These are phyloP conservation scores for Scaptomyza montana DNA, from an alignment of 1,140 invertebrate genomes.

Conservation along the genomic window DNA sequence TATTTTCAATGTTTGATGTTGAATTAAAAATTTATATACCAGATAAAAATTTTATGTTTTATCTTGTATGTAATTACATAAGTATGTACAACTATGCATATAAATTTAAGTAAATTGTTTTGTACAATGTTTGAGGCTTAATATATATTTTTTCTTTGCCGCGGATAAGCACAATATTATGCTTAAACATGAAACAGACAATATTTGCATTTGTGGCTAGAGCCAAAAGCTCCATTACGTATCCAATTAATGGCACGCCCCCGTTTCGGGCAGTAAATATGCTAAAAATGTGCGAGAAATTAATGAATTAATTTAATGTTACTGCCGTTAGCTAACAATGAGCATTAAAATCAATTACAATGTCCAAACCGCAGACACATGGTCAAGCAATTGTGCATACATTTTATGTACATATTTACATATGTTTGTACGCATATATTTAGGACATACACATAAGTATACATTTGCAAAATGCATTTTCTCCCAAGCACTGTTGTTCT, in stretches of 20 bases:
- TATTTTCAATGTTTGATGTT: too few species aligned
- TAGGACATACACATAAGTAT: too few species aligned
- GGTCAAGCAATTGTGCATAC: conserved; percentile 13
- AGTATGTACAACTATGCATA: not conserved
- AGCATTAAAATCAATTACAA: conserved; percentile 61
- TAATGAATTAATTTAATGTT: conserved; percentile 71
- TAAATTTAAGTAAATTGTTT: not conserved
- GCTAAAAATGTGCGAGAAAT: conserved; percentile 53
- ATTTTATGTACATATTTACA: not conserved
- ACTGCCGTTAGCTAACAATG: conserved; percentile 24
- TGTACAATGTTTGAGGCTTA: conserved; percentile 3
- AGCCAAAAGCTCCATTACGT: conserved; percentile 28
- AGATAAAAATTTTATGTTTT: too few species aligned
- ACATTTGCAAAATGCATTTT: too few species aligned
- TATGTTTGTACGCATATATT: not conserved
- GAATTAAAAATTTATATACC: too few species aligned
- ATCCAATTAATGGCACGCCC: conserved; percentile 39
- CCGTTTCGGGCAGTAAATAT: conserved; percentile 39
- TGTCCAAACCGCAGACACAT: conserved; percentile 40
- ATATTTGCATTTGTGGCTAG: conserved; percentile 12
- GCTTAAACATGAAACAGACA: conserved; percentile 48
- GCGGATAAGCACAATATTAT: conserved; percentile 43
- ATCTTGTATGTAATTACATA: too few species aligned
- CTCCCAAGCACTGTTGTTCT: too few species aligned
- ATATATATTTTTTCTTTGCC: conserved; percentile 27